A percentile compares a stretch with the other conserved stretches of the same genome.
phyloP scores from a whole-genome alignment of 37 sponge, comb jelly and placozoan species.

The Eunapius fragilis region DNA sequence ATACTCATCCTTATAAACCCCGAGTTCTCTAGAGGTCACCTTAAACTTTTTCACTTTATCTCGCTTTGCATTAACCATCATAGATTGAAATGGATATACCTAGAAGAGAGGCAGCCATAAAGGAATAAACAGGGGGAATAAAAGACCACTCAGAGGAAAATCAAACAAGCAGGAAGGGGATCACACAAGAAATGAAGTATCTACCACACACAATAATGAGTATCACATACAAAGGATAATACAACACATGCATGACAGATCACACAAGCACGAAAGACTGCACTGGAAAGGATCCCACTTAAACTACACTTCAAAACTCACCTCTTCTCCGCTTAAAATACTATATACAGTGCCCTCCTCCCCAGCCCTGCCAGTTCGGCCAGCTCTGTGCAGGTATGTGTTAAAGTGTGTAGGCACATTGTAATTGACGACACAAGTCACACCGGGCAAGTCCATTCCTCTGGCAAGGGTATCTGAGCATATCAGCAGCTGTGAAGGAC shows the following conservation, averaged over 20 bases:
- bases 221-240: too few species aligned
- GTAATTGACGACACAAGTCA: constrained; percentile 79
- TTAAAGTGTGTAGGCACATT: constrained; percentile 64
- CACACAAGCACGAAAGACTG: too few species aligned
- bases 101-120: background rate
- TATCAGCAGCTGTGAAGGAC: constrained; percentile 60
- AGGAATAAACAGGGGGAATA: too few species aligned
- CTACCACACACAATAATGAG: too few species aligned
- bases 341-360: constrained; percentile 70
- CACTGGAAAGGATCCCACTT: too few species aligned
- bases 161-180: too few species aligned
- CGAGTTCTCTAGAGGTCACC: background rate
- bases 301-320: background rate
- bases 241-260: too few species aligned
- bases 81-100: background rate
- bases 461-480: constrained; percentile 95
- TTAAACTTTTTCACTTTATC: background rate
- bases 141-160: too few species aligned
- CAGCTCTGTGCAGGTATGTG: constrained; percentile 83
- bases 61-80: background rate
- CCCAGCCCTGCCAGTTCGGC: constrained; percentile 90
- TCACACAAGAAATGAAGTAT: too few species aligned
- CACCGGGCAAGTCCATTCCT: constrained; percentile 90
- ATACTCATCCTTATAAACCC: background rate
- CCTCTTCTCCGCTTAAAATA: constrained; percentile 68